Base-by-base conservation (phyloP, 2,888 invertebrate species). In the Lithophane ornitopus region DNA sequence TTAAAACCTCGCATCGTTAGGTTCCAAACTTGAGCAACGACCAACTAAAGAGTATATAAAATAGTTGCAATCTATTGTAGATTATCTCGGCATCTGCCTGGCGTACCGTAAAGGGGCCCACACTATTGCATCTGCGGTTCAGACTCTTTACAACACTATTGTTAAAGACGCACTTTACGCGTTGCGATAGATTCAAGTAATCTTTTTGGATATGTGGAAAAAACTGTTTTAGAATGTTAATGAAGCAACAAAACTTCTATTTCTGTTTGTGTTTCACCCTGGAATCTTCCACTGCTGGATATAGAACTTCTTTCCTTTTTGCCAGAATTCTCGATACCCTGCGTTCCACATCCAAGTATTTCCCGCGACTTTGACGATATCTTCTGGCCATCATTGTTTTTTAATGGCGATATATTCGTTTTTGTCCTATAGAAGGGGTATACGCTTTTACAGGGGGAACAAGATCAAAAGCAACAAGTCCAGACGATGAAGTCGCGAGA, bases 101-200 rank as follows among this genome's bases (percentile, higher is more conserved):
- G 76, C 82, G 82, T 85, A 81, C 63, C 85, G 85, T 82, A 63
- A 82, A 85, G 73, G 52, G 77, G 85, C 82, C 76, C 85, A 70
- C 70, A 68, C 58, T 78, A 58, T 84, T 85, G 76, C 84, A 68
- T 82, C 72, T 71, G 59, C 14, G 41, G 22, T 62, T 70, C 14
- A 74, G 52, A 39, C 44, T 22, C 14, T 58, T 87, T 87, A 72
- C 86, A 77, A 74, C 78, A 85, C 78, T 75, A 87, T 87, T 87
- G 86, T 87, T 71, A 12, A 52, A 70, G 52, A 78, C 73, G 70
- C 72, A 61, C 59, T 70, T 44, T 46, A 34, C 28, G n/a, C 22
- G 39, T 72, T 84, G 58, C 69, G 41, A 56, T 59, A 22, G 26
- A 63, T 70, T 52, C 19, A 41, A 74, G 58, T 74, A 22, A 58